Conservation (phyloP, 2,888 invertebrate species). For the Tetranychus truncatus region DNA sequence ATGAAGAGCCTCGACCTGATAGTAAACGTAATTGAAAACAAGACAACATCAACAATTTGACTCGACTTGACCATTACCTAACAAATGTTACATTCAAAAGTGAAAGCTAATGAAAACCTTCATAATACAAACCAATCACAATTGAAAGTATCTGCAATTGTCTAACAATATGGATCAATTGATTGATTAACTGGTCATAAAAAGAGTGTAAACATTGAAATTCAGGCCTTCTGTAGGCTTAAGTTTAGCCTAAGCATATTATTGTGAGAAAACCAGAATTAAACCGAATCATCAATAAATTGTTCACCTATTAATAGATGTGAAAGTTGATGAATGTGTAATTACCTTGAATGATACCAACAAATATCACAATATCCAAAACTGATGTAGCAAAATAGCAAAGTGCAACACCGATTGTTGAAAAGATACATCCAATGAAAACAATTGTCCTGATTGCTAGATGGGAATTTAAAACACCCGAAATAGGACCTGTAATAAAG, state of each 20-base stretch:
- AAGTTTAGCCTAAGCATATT: background rate
- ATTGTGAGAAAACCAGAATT: background rate
- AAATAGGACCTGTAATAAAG: slow-evolving; percentile 20
- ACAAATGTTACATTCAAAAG: too few species aligned
- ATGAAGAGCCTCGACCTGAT: too few species aligned
- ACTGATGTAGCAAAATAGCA: slow-evolving; percentile 24
- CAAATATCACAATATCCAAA: slow-evolving; percentile 22
- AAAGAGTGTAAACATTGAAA: background rate
- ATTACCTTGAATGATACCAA: slow-evolving; percentile 26
- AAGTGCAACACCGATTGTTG: slow-evolving; percentile 19
- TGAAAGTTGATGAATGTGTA: background rate
- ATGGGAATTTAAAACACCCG: slow-evolving; percentile 20
- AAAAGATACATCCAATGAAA: slow-evolving; percentile 21
- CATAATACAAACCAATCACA: too few species aligned
- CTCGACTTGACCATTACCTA: too few species aligned
- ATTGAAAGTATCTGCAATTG: too few species aligned
- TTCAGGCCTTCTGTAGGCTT: background rate
- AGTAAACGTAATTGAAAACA: too few species aligned
- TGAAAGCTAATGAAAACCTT: too few species aligned
- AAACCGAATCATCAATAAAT: too few species aligned
- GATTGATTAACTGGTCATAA: background rate
- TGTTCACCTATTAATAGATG: too few species aligned
- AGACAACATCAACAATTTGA: too few species aligned
- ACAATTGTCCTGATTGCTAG: slow-evolving; percentile 20
- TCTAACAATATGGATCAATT: background rate